Base-by-base conservation (phyloP, 2,888 invertebrate species). In the Allacma fusca region DNA sequence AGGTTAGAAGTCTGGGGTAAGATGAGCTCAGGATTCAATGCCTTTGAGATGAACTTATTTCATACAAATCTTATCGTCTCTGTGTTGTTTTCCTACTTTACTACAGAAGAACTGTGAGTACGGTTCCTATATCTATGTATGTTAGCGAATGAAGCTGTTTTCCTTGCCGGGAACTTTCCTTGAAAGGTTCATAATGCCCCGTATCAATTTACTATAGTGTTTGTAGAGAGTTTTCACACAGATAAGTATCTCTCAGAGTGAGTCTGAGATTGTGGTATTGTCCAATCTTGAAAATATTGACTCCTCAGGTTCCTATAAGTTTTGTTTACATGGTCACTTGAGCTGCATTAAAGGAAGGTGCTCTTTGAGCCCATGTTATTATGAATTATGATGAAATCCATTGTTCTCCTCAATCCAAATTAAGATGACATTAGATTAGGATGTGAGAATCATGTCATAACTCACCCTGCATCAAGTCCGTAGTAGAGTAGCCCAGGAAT, bases 131-230 rank as follows among this genome's bases (percentile, higher is more conserved):
- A n/a, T n/a, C n/a, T n/a, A n/a, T n/a, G n/a, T n/a, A n/a, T n/a
- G n/a, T n/a, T n/a, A n/a, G n/a, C 16, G 7, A 50, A 12, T 16
- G 16, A 50, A 50, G 19, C 16, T 19, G 50, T 50, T 50, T 50
- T 50, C 50, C 50, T 50, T 50, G 50, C 50, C 50, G 50, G 50
- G 50, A 50, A 50, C 50, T 9, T 13, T 50, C 50, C 50, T 19
- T 50, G 34, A 34, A 34, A 34, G 9, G 34, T 50, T 50, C 50
- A 50, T n/a, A 50, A 12, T 12, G 50, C 50, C 50, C 50, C 50
- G 50, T 50, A 16, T 50, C 50, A 12, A 13, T 40, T n/a, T n/a
- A n/a, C n/a, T n/a, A n/a, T n/a, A n/a, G 40, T 9, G 13, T 40
- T 13, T 40, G 40, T 9, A 40, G 40, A 40, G 5, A 40, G 7